Base-by-base conservation (phyloP, 2,113 vertebrate species). In the Calidris pygmaea region DNA sequence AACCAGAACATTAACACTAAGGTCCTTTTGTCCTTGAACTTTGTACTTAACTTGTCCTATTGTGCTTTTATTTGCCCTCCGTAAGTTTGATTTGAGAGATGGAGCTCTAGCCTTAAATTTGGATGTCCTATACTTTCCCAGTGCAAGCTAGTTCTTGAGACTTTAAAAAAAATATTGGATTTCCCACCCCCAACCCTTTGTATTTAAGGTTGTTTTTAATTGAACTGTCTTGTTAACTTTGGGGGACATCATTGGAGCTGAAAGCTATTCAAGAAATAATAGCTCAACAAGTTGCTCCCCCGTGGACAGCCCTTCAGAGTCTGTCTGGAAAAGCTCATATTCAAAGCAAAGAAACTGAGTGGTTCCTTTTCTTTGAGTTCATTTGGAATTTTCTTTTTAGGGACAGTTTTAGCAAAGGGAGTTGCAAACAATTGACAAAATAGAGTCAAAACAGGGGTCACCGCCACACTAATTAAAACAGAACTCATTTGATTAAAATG, bases 181-280 rank as follows among this genome's bases (percentile, higher is more conserved):
- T 84, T 7, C 7, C 7, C 10, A 9, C 2, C 6, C 3, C 3
- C 4, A 0, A 0, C 14, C 8, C n/a, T 68, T 50, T 60, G 13
- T 93, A 90, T 95, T 85, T 92, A 89, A 79, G 82, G 45, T 79
- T 98, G 80, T 96, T 97, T 98, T 97, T 93, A 95, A 90, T 72
- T 87, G 78, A 96, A 93, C 83, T 85, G 17, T 87, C 91, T 91
- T 90, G 70, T 96, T 97, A 96, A 97, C 74, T 83, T 95, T 85
- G 34, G 45, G 83, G 80, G 56, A 87, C 29, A 89, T 94, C 82
- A 87, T 43, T 63, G 62, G 50, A 97, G 53, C 79, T 93, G 87
- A 95, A 96, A 95, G 48, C 7, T 37, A 86, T 74, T 96, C 72
- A 95, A 96, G 76, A 85, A 95, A 85, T 85, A 95, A 93, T 77